Percentiles rank a stretch among this genome's conserved stretches.
Conservation (phyloP, 2,797 vertebrate species). For the Mastacembelus armatus region DNA sequence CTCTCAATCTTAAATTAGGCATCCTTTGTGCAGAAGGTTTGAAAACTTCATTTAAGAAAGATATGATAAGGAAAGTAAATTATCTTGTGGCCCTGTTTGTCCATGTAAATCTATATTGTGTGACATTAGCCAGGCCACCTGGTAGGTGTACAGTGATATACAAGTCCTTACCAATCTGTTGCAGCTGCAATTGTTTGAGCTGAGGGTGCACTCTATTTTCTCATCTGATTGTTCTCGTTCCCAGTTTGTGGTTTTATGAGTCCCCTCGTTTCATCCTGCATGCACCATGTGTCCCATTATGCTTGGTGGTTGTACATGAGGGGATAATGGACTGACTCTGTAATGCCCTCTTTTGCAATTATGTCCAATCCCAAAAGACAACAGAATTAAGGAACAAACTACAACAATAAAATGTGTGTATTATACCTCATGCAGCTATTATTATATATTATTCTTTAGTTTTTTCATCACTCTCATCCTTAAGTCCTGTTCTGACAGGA, state of each 20-base stretch:
- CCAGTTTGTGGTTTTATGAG: slow-evolving; percentile 57
- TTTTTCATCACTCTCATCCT: slow-evolving; percentile 12
- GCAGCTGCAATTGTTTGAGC: slow-evolving; percentile 43
- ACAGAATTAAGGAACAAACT: slow-evolving; percentile 27
- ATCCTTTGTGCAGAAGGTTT: slow-evolving; percentile 21
- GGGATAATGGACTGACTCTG: slow-evolving; percentile 47
- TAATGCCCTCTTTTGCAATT: slow-evolving; percentile 60
- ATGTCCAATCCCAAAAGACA: slow-evolving; percentile 45
- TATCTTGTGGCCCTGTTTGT: slow-evolving; percentile 36
- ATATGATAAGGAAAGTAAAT: slow-evolving; percentile 33
- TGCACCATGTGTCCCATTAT: slow-evolving; percentile 53
- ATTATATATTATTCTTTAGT: slow-evolving; percentile 6
- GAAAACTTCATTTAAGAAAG: slow-evolving; percentile 34
- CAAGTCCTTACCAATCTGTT: slow-evolving; percentile 46
- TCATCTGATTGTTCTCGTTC: slow-evolving; percentile 47
- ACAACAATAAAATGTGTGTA: slow-evolving; percentile 19
- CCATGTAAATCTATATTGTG: slow-evolving; percentile 13
- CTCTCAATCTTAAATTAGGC: slow-evolving; percentile 59
- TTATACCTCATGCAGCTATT: slow-evolving; percentile 21
- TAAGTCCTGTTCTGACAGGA: slow-evolving; percentile 18
- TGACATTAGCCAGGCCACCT: slow-evolving; percentile 31
- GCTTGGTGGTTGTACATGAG: slow-evolving; percentile 56
- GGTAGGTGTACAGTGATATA: slow-evolving; percentile 16
- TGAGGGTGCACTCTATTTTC: slow-evolving; percentile 40
- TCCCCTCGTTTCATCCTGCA: slow-evolving; percentile 40